Conservation (phyloP, 30 jellyfish, hydroid and myxozoan genomes). For the Chrysaora quinquecirrha region DNA sequence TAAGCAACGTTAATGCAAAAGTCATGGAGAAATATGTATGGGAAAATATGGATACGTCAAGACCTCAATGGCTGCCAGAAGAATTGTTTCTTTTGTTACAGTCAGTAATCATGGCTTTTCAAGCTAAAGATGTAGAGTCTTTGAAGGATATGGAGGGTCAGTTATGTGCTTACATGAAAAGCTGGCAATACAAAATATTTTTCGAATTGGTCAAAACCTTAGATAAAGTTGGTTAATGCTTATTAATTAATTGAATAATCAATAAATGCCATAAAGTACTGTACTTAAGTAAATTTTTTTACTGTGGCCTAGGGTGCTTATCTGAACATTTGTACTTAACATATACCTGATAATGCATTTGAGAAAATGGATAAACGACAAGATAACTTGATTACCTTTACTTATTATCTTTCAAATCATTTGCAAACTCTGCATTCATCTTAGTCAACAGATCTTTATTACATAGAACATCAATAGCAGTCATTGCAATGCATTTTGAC, state of each 20-base stretch:
- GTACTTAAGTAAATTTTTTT: too few relatives aligned
- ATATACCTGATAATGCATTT: too few relatives aligned
- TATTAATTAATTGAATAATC: too few relatives aligned
- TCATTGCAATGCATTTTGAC: slow-evolving; percentile 63
- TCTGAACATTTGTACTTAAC: too few relatives aligned
- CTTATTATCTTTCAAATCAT: slow-evolving; percentile 15
- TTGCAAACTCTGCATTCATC: slow-evolving; percentile 32
- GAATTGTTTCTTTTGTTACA: slow-evolving; percentile 69
- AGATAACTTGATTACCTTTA: too few relatives aligned
- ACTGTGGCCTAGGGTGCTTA: too few relatives aligned
- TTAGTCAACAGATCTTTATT: slow-evolving; percentile 32
- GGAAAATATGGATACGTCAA: slow-evolving; percentile 74
- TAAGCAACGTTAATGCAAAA: slow-evolving; percentile 62
- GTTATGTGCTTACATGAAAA: slow-evolving; percentile 50
- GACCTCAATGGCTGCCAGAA: slow-evolving; percentile 65
- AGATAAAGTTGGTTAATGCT: slow-evolving; percentile 10
- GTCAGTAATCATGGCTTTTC: slow-evolving; percentile 90
- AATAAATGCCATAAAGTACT: too few relatives aligned
- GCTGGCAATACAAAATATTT: slow-evolving; percentile 74
- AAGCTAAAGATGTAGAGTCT: slow-evolving; percentile 71
- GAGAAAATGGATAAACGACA: too few relatives aligned
- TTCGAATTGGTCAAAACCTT: slow-evolving; percentile 54
- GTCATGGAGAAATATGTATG: slow-evolving; percentile 89
- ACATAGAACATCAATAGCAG: slow-evolving; percentile 69
- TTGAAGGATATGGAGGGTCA: slow-evolving; percentile 65